These are phyloP conservation scores for Camponotus pennsylvanicus DNA, from an alignment of 1,140 invertebrate genomes.

Conservation along the genomic window DNA sequence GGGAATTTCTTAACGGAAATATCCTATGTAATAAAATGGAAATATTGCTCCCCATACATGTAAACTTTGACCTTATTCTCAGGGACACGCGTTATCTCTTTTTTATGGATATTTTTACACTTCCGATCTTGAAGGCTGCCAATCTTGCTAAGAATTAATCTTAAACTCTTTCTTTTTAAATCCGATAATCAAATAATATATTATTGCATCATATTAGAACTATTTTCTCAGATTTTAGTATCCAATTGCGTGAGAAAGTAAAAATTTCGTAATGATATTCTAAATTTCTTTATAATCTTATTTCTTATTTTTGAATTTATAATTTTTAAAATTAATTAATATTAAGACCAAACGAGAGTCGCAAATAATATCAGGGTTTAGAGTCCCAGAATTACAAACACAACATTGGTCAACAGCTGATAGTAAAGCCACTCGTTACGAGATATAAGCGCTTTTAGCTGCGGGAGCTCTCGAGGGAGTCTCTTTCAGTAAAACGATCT, in stretches of 20 bases:
- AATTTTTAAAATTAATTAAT: not conserved
- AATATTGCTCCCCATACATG: constrained; percentile 1
- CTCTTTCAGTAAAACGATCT: constrained; percentile 56
- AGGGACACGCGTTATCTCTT: constrained; percentile 24
- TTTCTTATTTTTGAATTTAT: not conserved
- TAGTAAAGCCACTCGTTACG: not conserved
- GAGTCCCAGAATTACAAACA: not conserved
- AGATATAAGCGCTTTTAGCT: constrained; percentile 17
- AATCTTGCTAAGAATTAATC: constrained; percentile 28
- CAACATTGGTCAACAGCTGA: not conserved
- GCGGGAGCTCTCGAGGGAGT: not conserved
- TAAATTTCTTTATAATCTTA: not conserved
- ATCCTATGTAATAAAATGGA: constrained; percentile 6
- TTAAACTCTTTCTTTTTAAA: not conserved
- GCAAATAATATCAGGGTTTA: not conserved
- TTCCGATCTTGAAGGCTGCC: constrained; percentile 11
- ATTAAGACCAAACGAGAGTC: not conserved
- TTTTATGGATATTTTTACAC: constrained; percentile 43
- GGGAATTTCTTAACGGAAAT: not conserved
- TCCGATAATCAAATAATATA: constrained; percentile 10
- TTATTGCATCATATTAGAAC: constrained; percentile 7
- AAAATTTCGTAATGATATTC: not conserved
- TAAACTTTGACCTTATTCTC: constrained; percentile 64
- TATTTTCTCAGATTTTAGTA: not conserved
- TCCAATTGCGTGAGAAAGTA: not conserved